Evolutionary conservation across 1,140 invertebrate genomes (phyloP), one percentile per base, ranked within the genome.

Genomic region (Pseudobourletiella spinata): DNA sequence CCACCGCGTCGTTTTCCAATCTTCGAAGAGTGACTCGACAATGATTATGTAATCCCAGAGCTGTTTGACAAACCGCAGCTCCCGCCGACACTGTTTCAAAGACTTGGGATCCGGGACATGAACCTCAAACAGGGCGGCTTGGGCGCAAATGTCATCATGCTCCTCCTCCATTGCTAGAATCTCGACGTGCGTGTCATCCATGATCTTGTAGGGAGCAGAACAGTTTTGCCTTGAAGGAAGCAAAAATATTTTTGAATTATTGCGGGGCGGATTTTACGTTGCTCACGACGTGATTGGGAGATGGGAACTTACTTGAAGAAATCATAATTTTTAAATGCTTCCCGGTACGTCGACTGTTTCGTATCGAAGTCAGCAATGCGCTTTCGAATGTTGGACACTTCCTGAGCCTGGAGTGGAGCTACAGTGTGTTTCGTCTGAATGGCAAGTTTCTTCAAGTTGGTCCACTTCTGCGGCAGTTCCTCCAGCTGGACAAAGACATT

Each of bases 1-100:
- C 94, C 93, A 98, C 1, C 88, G 89, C 1, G 92, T 96, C 4
- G 87, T 93, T 76, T 96, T 95, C 95, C 94, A 97, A 73, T 94
- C 88, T 71, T 94, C 86, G 54, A 98, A 91, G 71, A 87, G 88
- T n/a, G 89, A 91, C 66, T 83, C 82, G 0, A 98, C 90, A 63
- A 96, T 90, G 72, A 85, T 83, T 1, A 91, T 86, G 73, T 96
- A 95, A 77, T 97, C 93, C 94, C 95, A 97, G 3, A 97, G 79
- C 81, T 91, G 87, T 81, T 88, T 70, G 0, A 60, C 48, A 26
- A 59, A 76, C 67, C 83, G 82, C 48, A 96, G 78, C 76, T 98
- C 95, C 73, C 87, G 90, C 65, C 91, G 80, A 72, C 92, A 97
- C 74, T 92, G 88, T 72, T 88, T 91, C 18, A 97, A 74, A 48